Percentiles rank a stretch among this genome's conserved stretches.
Evolutionary conservation across 2,888 invertebrate genomes (phyloP).

Genomic region (Cistogaster globosa): DNA sequence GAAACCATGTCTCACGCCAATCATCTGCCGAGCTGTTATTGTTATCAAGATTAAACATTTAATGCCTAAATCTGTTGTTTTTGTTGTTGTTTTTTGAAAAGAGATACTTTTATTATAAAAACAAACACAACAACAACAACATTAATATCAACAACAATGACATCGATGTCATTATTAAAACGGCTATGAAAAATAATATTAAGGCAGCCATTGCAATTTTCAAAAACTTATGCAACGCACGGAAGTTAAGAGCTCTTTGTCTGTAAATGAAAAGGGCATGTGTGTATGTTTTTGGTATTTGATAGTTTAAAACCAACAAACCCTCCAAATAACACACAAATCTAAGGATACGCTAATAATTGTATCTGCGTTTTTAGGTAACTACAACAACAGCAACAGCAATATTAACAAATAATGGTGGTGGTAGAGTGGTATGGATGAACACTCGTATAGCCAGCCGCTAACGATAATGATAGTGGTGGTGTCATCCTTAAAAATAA

Average conservation of each 20-base stretch:
- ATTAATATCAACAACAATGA: constrained; percentile 30
- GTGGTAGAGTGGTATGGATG: constrained; percentile 45
- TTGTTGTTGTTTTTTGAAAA: constrained; percentile 50
- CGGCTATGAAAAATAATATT: constrained; percentile 41
- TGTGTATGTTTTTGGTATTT: constrained; percentile 24
- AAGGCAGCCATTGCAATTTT: constrained; percentile 65
- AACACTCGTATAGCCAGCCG: constrained; percentile 45
- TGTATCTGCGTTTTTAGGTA: constrained; percentile 6
- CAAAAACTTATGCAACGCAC: constrained; percentile 44
- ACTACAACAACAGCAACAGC: constrained; percentile 33
- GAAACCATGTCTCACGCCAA: constrained; percentile 71
- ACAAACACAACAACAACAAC: constrained; percentile 44
- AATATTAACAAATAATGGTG: not conserved
- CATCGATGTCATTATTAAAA: constrained; percentile 44
- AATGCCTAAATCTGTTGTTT: constrained; percentile 64
- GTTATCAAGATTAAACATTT: constrained; percentile 69
- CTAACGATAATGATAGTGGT: constrained; percentile 68
- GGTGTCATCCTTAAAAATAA: constrained; percentile 64
- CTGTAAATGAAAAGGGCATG: constrained; percentile 1
- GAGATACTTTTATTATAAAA: constrained; percentile 63
- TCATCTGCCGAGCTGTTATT: constrained; percentile 68
- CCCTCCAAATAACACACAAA: constrained; percentile 67
- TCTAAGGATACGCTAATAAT: constrained; percentile 35
- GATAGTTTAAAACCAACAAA: constrained; percentile 66
- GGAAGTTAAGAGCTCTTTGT: constrained; percentile 57